Conservation (phyloP, 2,797 vertebrate genomes). For the Eospalax fontanierii region DNA sequence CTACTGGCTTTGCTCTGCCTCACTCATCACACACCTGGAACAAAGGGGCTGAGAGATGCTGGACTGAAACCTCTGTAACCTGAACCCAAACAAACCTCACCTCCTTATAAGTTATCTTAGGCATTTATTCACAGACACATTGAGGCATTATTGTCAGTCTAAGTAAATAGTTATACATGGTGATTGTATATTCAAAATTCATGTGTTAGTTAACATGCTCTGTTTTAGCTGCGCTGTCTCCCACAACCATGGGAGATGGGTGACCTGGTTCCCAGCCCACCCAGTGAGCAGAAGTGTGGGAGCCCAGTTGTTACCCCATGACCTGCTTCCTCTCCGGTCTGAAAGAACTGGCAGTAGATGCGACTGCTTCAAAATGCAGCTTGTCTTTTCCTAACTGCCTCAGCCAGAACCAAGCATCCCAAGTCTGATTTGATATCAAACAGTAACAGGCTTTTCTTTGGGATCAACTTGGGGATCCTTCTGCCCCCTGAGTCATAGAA, state of each 20-base stretch:
- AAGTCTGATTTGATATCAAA: neutral
- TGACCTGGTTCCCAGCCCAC: neutral
- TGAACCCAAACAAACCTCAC: neutral
- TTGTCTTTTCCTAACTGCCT: neutral
- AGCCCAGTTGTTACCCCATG: neutral
- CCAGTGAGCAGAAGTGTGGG: neutral
- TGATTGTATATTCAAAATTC: neutral
- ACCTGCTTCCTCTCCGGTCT: neutral
- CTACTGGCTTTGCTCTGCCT: neutral
- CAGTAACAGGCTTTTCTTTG: rapidly evolving
- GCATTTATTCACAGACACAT: neutral
- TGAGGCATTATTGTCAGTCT: neutral
- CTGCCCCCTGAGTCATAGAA: neutral
- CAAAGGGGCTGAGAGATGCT: neutral
- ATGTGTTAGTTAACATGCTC: neutral
- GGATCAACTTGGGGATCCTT: neutral
- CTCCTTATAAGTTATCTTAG: neutral
- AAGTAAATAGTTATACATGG: no score
- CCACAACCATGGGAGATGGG: neutral
- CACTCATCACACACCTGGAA: neutral
- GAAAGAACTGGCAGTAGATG: neutral
- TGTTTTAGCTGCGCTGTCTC: neutral
- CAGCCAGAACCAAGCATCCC: neutral
- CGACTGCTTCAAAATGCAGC: neutral
- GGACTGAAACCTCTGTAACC: neutral